Base-by-base conservation (phyloP, 2,113 vertebrate genomes). In the Octodon degus region DNA sequence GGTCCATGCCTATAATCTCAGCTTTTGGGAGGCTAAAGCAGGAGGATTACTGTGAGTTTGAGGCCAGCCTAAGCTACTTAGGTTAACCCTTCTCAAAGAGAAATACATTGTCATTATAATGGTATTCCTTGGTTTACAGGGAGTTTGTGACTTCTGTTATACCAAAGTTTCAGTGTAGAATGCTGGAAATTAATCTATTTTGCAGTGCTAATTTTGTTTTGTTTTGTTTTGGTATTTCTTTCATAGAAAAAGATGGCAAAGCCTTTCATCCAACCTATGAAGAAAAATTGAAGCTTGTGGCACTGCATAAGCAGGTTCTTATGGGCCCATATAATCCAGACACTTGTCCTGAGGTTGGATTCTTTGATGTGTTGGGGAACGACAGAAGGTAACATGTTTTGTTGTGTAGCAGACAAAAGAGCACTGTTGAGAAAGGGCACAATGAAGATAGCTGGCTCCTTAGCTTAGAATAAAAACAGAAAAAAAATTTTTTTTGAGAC, bases 201-300 rank as follows among this genome's bases (percentile, higher is more conserved):
- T 96, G 24, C 37, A 72, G 67, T 88, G 43, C 30, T 94, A 32
- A 97, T 92, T 96, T 1, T 96, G 24, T 85, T 96, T 68, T 68
- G 11, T 67, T 67, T 68, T 17, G 22, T 86, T 3, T 88, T 68
- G 89, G 1, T 68, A 87, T 68, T 93, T 87, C 63, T 93, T 77
- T 97, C 88, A 13, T 95, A 99, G 99, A 99, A 97, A 99, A 99
- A 98, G 99, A 99, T 98, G 99, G 99, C 25, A 99, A 99, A 98
- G 99, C 99, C 90, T 99, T 99, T 98, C 99, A 99, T 97, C 99
- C 99, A 20, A 99, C 99, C 1, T 99, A 99, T 0, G 99, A 99
- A 98, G 99, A 99, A 98, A 99, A 99, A 95, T 99, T 99, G 58
- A 99, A 99, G 86, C 98, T 99, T 76, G 99, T 99, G 94, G 99